phyloP scores from a whole-genome alignment of 2,797 vertebrate genomes.

The Podarcis siculus region DNA sequence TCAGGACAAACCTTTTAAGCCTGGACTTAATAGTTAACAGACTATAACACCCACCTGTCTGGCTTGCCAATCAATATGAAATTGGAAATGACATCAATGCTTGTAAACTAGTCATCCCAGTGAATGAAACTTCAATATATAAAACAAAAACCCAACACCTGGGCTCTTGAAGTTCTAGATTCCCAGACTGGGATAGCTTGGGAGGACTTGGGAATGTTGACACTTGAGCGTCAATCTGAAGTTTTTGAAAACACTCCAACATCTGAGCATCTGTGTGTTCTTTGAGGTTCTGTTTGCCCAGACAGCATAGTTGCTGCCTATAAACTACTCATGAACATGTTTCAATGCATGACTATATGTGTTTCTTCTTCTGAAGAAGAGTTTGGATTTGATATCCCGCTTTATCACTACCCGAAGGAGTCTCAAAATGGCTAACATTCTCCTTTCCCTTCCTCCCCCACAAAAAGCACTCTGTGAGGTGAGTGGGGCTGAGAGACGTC shows the following conservation, averaged over 20 bases:
- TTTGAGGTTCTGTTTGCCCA: not conserved
- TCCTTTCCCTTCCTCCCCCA: no score
- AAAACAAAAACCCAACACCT: not conserved
- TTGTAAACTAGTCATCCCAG: not conserved
- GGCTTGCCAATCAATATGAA: not conserved
- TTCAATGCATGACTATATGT: not conserved
- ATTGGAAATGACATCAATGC: not conserved
- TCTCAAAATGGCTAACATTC: no score
- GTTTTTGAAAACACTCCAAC: not conserved
- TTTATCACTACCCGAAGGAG: no score
- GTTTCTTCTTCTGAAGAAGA: not conserved
- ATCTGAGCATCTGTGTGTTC: not conserved
- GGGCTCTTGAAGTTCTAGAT: not conserved
- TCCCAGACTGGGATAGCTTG: not conserved
- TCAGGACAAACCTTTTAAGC: no score
- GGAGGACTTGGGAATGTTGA: not conserved
- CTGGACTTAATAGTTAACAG: no score
- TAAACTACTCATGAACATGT: not conserved
- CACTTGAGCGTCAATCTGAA: not conserved
- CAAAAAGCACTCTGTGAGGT: no score
- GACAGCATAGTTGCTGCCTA: not conserved
- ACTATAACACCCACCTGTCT: no score
- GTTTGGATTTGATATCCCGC: no score
- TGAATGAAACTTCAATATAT: not conserved
- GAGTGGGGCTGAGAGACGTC: no score